phyloP scores from a whole-genome alignment of 1,140 invertebrate species.

The Drosophila lini region DNA sequence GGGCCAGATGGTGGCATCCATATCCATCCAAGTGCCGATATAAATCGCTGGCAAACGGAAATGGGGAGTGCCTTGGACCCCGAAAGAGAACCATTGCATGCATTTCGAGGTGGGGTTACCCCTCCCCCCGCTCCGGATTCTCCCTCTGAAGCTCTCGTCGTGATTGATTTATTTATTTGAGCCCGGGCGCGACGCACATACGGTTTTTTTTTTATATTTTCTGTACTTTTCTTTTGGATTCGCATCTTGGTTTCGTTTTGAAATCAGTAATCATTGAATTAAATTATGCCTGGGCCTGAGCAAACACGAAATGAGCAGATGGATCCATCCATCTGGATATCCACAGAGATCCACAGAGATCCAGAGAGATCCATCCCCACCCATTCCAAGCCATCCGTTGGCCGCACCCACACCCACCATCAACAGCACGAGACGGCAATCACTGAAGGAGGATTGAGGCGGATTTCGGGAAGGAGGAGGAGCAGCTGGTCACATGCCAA shows the following conservation, averaged over 20 bases:
- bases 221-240: constrained; percentile 32
- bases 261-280: constrained; percentile 82
- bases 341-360: neutral
- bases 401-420: constrained; percentile 76
- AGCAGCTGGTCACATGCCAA: constrained; percentile 72
- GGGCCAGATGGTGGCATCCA: constrained; percentile 23
- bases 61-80: constrained; percentile 72
- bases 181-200: constrained; percentile 62
- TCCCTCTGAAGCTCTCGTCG: constrained; percentile 19
- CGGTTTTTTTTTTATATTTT: constrained; percentile 14
- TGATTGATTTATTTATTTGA: constrained; percentile 83
- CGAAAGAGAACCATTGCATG: constrained; percentile 46
- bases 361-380: constrained; percentile 6
- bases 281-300: constrained; percentile 65
- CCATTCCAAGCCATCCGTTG: constrained; percentile 6
- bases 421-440: constrained; percentile 37
- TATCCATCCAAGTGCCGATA: constrained; percentile 60
- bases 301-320: neutral
- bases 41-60: constrained; percentile 77
- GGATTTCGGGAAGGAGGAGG: constrained; percentile 2
- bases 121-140: constrained; percentile 1
- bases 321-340: constrained; percentile 39
- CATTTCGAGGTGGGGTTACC: constrained; percentile 59
- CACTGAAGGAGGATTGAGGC: constrained; percentile 14
- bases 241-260: constrained; percentile 69